Conservation (phyloP, 2,113 vertebrate genomes). For the Porphyrio hochstetteri region DNA sequence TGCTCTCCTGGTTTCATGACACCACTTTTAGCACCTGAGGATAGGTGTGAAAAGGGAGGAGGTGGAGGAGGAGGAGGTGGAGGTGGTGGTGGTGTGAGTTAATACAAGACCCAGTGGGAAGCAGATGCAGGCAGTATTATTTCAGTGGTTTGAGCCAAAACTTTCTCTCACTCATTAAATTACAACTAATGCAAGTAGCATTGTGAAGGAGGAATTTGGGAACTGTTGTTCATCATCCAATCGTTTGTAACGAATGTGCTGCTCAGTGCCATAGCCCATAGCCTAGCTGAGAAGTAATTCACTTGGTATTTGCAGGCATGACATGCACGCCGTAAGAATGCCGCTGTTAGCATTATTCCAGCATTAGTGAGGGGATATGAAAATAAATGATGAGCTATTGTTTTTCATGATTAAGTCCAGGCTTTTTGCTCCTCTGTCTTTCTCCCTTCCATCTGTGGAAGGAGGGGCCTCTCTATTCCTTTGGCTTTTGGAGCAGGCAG, state of each 20-base stretch:
- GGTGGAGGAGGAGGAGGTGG: neutral
- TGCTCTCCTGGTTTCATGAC: constrained; percentile 20
- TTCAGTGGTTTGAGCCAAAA: constrained; percentile 52
- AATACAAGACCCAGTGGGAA: constrained; percentile 63
- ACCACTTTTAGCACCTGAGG: constrained; percentile 51
- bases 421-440: neutral
- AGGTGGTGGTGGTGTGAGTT: constrained; percentile 21
- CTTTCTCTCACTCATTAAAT: constrained; percentile 64
- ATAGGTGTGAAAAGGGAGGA: constrained; percentile 40
- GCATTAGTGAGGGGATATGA: constrained; percentile 54
- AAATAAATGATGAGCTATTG: constrained; percentile 66
- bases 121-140: constrained; percentile 44
- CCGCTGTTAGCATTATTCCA: constrained; percentile 61
- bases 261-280: constrained; percentile 53
- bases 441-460: neutral
- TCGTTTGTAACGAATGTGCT: constrained; percentile 51
- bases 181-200: constrained; percentile 60
- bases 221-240: constrained; percentile 61
- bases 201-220: constrained; percentile 68
- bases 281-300: constrained; percentile 59
- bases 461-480: neutral
- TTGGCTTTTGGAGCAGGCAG: neutral
- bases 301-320: constrained; percentile 65
- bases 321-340: constrained; percentile 62
- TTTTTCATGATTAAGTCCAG: constrained; percentile 57